A percentile compares a stretch with the other conserved stretches of the same genome.
Evolutionary conservation across 2,113 vertebrate genomes (phyloP).

Genomic region (Neogale vison): DNA sequence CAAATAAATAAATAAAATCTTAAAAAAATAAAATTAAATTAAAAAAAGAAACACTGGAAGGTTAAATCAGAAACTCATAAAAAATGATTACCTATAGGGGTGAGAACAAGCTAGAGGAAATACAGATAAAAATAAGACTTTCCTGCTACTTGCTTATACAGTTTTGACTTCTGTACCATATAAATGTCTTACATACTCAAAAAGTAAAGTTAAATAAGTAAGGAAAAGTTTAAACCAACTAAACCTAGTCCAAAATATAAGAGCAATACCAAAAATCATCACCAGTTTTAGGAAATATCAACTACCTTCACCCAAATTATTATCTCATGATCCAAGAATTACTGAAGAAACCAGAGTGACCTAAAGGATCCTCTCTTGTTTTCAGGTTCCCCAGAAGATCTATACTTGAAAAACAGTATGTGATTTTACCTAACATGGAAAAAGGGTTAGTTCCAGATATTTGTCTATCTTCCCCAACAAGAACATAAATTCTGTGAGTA

Average conservation of each 20-base stretch:
- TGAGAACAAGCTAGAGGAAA: neutral
- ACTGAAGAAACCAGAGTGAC: neutral
- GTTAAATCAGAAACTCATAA: slow-evolving; percentile 4
- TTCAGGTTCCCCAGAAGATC: neutral
- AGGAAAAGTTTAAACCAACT: neutral
- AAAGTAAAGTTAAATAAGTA: slow-evolving; percentile 5
- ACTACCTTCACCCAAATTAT: neutral
- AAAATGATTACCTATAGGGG: neutral
- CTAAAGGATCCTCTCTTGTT: neutral
- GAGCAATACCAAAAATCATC: neutral
- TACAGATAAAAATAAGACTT: neutral
- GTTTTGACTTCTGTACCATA: neutral
- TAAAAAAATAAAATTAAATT: too few relatives aligned
- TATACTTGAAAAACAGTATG: neutral
- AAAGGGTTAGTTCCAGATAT: neutral
- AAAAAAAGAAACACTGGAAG: neutral
- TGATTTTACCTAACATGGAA: neutral
- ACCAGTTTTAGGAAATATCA: neutral
- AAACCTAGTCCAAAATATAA: neutral
- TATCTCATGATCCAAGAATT: neutral
- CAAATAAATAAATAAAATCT: too few relatives aligned
- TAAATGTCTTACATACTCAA: neutral
- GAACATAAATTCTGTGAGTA: neutral
- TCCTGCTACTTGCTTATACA: neutral
- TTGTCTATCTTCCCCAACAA: neutral